These are phyloP conservation scores for Cepaea nemoralis DNA, from an alignment of 1,140 invertebrate species.

Conservation along the genomic window DNA sequence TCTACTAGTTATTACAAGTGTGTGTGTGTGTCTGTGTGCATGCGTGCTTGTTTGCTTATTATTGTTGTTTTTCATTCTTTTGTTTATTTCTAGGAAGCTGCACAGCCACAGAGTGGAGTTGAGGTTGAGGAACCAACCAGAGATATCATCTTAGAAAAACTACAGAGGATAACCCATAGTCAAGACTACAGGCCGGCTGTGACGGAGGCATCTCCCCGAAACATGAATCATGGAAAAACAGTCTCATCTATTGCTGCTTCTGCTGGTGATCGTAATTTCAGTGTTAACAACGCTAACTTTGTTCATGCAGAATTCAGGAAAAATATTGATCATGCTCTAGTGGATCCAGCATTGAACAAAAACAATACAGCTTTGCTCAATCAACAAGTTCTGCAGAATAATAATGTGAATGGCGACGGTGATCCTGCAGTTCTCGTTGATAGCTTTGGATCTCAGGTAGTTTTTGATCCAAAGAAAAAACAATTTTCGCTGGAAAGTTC, in stretches of 20 bases:
- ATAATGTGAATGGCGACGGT: background rate
- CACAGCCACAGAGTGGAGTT: background rate
- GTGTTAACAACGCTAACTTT: background rate
- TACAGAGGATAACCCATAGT: background rate
- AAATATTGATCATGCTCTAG: background rate
- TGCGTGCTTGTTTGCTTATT: no score
- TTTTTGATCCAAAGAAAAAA: slow-evolving; percentile 19
- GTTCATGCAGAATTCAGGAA: background rate
- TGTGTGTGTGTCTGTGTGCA: no score
- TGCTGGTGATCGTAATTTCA: background rate
- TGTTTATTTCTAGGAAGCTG: no score
- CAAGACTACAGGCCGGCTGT: background rate
- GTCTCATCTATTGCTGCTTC: background rate
- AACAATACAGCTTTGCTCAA: slow-evolving; percentile 6
- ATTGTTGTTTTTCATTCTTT: no score
- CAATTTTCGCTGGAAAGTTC: background rate
- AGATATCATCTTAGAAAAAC: background rate
- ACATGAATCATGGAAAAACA: background rate
- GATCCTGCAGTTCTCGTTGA: background rate
- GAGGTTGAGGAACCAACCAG: background rate
- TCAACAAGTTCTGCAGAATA: background rate
- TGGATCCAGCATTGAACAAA: background rate
- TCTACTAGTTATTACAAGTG: no score
- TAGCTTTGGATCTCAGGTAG: slow-evolving; percentile 18
- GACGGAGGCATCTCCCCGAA: background rate